Percentiles rank a stretch among this genome's conserved stretches.
Evolutionary conservation across 1,140 invertebrate genomes (phyloP).

Genomic region (Brachionus rotundiformis): DNA sequence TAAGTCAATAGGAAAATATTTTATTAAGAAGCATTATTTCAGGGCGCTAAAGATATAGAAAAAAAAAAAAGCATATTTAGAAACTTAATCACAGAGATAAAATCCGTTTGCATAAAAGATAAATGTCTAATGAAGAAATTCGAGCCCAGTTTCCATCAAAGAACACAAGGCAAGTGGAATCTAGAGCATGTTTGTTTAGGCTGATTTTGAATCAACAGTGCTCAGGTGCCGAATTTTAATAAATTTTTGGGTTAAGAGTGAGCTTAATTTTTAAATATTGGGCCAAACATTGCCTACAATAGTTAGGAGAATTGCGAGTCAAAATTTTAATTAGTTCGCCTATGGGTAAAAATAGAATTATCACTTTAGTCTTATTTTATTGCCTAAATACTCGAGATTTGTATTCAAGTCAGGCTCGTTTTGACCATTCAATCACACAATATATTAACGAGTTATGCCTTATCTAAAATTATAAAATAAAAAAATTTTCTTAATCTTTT

Average conservation of each 20-base stretch:
- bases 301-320: background rate
- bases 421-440: slow-evolving; percentile 3
- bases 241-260: background rate
- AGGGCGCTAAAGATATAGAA: background rate
- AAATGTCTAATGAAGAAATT: background rate
- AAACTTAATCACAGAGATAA: background rate
- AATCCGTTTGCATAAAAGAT: background rate
- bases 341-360: slow-evolving; percentile 5
- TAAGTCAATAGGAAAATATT: background rate
- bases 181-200: background rate
- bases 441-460: background rate
- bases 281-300: background rate
- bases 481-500: background rate
- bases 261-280: background rate
- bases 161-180: background rate
- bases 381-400: background rate
- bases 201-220: slow-evolving; percentile 2
- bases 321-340: slow-evolving; percentile 7
- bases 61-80: background rate
- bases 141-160: background rate
- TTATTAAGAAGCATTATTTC: background rate
- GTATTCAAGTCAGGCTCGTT: slow-evolving; percentile 8
- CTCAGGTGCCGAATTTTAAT: background rate
- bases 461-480: background rate
- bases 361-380: slow-evolving; percentile 1